Base-by-base conservation (phyloP, 1,140 invertebrate species). In the Drosophila littoralis region DNA sequence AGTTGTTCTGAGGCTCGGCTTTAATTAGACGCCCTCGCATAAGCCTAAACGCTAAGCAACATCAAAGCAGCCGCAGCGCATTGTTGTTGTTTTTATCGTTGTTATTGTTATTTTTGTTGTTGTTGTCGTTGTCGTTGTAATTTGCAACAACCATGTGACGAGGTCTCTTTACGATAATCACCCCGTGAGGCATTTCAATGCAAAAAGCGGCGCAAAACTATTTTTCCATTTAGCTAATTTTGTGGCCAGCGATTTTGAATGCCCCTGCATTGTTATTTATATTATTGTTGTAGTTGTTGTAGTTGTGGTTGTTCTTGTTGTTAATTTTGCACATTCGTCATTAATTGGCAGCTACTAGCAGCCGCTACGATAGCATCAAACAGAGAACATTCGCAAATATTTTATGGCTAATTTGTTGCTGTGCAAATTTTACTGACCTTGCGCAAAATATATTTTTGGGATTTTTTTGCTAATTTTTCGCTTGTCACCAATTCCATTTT, bases 151-250 rank as follows among this genome's bases (percentile, higher is more conserved):
- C 79, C 86, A 85, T 86, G 79, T 69, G 66, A 43, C 82, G 83
- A 85, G 83, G 82, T 82, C 72, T 82, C 70, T 88, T 52, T 65
- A 74, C 83, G 82, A 83, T 86, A 88, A 86, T 88, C 82, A 76
- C 83, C 55, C 59, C 64, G 48, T 79, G 67, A 67, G 84, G 84
- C 74, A 88, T 88, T 88, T 88, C 84, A 89, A 89, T 88, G 84
- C 60, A 50, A 68, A 78, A 84, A 85, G 84, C 82, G 81, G 64
- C 64, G 75, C 75, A 70, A 78, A 89, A 88, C 83, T 84, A 89
- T 89, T 89, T 89, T 89, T 89, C 85, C 84, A 89, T 84, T 89
- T 84, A 89, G 80, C 84, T 88, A 83, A 88, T 88, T 86, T 89
- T 79, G 80, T 71, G 70, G 79, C 69, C 64, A 54, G 64, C 63